These are phyloP conservation scores for Chymomyza costata DNA, from an alignment of 1,140 invertebrate species.

Conservation along the genomic window DNA sequence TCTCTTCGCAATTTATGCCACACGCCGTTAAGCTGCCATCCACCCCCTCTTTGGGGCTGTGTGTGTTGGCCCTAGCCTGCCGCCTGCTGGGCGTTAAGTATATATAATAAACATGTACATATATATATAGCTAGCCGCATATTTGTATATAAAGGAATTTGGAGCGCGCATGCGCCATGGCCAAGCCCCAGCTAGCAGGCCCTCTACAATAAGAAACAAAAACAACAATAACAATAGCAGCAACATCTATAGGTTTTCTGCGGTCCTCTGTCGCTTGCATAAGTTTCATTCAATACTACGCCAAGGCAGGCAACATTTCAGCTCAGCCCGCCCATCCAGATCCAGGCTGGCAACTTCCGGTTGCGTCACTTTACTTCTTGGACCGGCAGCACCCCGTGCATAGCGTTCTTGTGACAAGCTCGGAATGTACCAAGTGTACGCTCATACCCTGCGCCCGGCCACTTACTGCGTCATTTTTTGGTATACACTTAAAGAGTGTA, in stretches of 20 bases:
- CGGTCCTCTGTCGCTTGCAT: slow-evolving; percentile 23
- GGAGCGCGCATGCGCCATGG: slow-evolving; percentile 25
- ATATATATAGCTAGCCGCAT: slow-evolving; percentile 3
- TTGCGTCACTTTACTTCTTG: slow-evolving; percentile 54
- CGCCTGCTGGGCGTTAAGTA: no score
- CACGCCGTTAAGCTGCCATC: slow-evolving; percentile 22
- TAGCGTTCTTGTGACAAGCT: no score
- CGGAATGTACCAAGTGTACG: no score
- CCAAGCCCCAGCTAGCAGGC: slow-evolving; percentile 19
- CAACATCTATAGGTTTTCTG: background rate
- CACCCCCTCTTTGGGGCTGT: slow-evolving; percentile 47
- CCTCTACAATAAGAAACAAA: background rate
- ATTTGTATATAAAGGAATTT: slow-evolving; percentile 33
- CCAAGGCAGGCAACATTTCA: background rate
- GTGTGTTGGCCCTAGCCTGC: slow-evolving; percentile 34
- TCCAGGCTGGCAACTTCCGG: slow-evolving; percentile 43
- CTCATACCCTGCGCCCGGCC: no score
- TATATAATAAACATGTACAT: slow-evolving; percentile 3
- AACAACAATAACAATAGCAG: no score
- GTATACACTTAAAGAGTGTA: background rate
- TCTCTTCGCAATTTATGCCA: slow-evolving; percentile 38
- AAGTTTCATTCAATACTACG: slow-evolving; percentile 62
- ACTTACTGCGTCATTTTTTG: slow-evolving; percentile 54
- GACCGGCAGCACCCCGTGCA: slow-evolving; percentile 33
- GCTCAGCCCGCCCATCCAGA: slow-evolving; percentile 29